A percentile compares a stretch with the other conserved stretches of the same genome.
Evolutionary conservation across 2,888 invertebrate genomes (phyloP).

Genomic region (Elmis aenea): DNA sequence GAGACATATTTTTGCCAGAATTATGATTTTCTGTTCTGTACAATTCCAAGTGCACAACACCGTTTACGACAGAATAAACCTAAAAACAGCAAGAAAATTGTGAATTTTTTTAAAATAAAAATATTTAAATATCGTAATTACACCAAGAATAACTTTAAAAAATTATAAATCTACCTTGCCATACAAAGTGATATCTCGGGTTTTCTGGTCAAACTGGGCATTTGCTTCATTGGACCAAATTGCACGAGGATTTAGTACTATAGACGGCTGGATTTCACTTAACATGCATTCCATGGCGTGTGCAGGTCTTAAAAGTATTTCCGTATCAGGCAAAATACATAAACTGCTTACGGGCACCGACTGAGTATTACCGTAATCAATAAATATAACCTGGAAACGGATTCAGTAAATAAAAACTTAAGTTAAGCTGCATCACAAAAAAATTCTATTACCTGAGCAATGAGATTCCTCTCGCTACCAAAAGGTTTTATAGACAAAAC

Average conservation of each 20-base stretch:
- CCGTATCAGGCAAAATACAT: conserved; percentile 39
- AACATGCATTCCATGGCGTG: conserved; percentile 69
- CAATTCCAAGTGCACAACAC: conserved; percentile 65
- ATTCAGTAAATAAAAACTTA: conserved; percentile 3
- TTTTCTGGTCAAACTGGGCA: conserved; percentile 46
- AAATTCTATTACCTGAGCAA: conserved; percentile 14
- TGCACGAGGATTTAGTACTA: conserved; percentile 54
- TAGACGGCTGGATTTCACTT: conserved; percentile 64
- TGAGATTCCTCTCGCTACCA: conserved; percentile 39
- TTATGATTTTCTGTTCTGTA: conserved; percentile 29
- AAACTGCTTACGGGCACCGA: conserved; percentile 48
- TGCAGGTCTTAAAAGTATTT: conserved; percentile 46
- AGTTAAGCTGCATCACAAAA: too few species aligned
- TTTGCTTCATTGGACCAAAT: conserved; percentile 58
- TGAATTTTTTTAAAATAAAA: not conserved
- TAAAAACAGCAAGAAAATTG: conserved; percentile 11
- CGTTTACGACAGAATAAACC: conserved; percentile 76
- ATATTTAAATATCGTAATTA: not conserved
- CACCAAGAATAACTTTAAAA: conserved; percentile 1
- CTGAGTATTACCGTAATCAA: conserved; percentile 70
- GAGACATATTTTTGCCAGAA: conserved; percentile 17
- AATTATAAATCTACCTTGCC: conserved; percentile 45
- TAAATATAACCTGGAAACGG: conserved; percentile 59
- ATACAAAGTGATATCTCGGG: conserved; percentile 41
- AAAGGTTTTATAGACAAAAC: conserved; percentile 46